Evolutionary conservation across 2,113 vertebrate species (phyloP).

Genomic region (Ariopsis seemanni): DNA sequence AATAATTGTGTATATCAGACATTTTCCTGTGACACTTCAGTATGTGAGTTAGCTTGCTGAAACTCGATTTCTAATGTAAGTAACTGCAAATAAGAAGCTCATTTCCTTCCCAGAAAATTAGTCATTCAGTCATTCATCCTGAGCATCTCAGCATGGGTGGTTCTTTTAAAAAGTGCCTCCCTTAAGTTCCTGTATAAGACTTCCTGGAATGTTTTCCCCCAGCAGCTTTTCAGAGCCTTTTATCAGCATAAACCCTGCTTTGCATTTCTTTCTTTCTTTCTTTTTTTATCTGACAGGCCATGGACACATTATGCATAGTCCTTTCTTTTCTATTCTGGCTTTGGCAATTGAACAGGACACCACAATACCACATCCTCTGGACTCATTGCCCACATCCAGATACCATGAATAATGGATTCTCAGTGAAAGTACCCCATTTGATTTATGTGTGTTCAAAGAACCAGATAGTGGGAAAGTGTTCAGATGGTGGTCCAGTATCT

Average conservation of each 20-base stretch:
- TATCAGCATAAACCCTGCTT: slow-evolving; percentile 44
- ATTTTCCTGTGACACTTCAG: background rate
- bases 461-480: slow-evolving; percentile 29
- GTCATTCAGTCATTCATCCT: slow-evolving; percentile 24
- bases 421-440: slow-evolving; percentile 52
- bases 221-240: slow-evolving; percentile 40
- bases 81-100: slow-evolving; percentile 13
- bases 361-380: slow-evolving; percentile 64
- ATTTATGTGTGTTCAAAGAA: slow-evolving; percentile 55
- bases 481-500: slow-evolving; percentile 47
- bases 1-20: background rate
- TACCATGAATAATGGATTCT: slow-evolving; percentile 56
- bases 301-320: slow-evolving; percentile 53
- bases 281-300: slow-evolving; percentile 54
- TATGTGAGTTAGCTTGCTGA: background rate
- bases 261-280: slow-evolving; percentile 36
- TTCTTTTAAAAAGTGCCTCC: slow-evolving; percentile 13
- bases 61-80: background rate
- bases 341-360: slow-evolving; percentile 17
- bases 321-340: slow-evolving; percentile 44
- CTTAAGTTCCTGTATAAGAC: slow-evolving; percentile 8
- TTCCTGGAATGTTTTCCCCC: slow-evolving; percentile 30
- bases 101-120: slow-evolving; percentile 16
- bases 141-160: slow-evolving; percentile 2
- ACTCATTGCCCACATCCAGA: slow-evolving; percentile 58